Conservation (phyloP, 2,888 invertebrate species). For the Leptinotarsa tumamoca region DNA sequence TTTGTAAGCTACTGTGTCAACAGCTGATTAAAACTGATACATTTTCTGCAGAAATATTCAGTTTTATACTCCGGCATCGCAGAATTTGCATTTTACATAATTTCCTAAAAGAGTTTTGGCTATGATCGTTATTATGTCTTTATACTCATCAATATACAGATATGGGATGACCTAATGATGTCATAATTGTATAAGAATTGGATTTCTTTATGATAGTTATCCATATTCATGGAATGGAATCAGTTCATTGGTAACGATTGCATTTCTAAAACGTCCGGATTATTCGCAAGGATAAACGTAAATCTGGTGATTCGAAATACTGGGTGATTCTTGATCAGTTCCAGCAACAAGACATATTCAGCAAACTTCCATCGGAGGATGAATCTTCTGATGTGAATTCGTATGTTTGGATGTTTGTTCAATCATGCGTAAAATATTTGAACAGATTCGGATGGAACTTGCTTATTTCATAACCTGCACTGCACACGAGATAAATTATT, state of each 20-base stretch:
- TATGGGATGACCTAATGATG: neutral
- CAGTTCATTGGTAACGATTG: neutral
- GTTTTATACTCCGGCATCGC: neutral
- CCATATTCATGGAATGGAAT: neutral
- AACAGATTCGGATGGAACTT: too few relatives aligned
- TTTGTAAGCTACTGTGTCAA: neutral
- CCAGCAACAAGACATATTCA: too few relatives aligned
- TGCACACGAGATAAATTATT: too few relatives aligned
- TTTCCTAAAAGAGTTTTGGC: neutral
- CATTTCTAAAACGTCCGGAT: too few relatives aligned
- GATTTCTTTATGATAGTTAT: neutral
- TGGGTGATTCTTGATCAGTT: too few relatives aligned
- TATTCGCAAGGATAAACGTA: too few relatives aligned
- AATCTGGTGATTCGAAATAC: too few relatives aligned
- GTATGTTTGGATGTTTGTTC: too few relatives aligned
- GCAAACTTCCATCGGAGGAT: too few relatives aligned
- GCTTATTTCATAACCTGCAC: too few relatives aligned
- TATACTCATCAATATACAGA: neutral
- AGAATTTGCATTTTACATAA: constrained; percentile 10
- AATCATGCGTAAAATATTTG: too few relatives aligned
- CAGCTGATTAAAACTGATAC: neutral
- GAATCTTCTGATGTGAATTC: too few relatives aligned
- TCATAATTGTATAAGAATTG: neutral
- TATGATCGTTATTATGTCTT: neutral
- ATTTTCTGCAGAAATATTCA: neutral